Percentiles rank a stretch among this genome's conserved stretches.
phyloP scores from a whole-genome alignment of 1,140 invertebrate genomes.

The Hesperophylax magnus region DNA sequence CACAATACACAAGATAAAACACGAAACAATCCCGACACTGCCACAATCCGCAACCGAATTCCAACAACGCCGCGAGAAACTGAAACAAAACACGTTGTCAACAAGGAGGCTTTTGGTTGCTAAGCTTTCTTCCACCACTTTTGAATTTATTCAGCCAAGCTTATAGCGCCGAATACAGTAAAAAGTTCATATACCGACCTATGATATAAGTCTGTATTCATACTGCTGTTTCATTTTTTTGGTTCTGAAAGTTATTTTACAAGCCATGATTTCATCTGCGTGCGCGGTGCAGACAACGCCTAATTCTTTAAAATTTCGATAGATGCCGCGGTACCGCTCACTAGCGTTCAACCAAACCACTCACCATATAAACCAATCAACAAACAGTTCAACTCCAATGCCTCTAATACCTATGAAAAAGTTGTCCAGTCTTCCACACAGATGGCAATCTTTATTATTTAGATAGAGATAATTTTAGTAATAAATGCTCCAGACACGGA shows the following conservation, averaged over 20 bases:
- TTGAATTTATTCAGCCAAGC: not conserved
- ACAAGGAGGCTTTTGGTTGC: not conserved
- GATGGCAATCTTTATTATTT: too few species aligned
- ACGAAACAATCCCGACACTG: not conserved
- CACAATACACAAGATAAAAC: not conserved
- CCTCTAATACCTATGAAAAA: too few species aligned
- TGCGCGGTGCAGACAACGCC: not conserved
- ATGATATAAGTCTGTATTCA: not conserved
- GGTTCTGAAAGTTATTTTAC: not conserved
- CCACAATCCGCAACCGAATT: not conserved
- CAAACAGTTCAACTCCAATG: too few species aligned
- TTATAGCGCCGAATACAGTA: not conserved
- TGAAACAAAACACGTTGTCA: constrained; percentile 27
- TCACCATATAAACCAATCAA: too few species aligned
- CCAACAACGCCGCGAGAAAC: not conserved
- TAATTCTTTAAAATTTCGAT: not conserved
- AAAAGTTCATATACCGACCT: not conserved
- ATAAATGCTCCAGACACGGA: too few species aligned
- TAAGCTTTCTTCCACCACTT: not conserved
- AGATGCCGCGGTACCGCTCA: not conserved
- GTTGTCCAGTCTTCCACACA: too few species aligned
- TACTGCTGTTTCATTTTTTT: not conserved
- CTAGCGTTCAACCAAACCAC: too few species aligned
- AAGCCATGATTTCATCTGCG: not conserved
- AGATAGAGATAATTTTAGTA: too few species aligned